Percentiles rank a stretch among this genome's conserved stretches.
These are phyloP conservation scores for Montipora capitata DNA, from an alignment of 92 coral and sea anemone species.

Conservation along the genomic window DNA sequence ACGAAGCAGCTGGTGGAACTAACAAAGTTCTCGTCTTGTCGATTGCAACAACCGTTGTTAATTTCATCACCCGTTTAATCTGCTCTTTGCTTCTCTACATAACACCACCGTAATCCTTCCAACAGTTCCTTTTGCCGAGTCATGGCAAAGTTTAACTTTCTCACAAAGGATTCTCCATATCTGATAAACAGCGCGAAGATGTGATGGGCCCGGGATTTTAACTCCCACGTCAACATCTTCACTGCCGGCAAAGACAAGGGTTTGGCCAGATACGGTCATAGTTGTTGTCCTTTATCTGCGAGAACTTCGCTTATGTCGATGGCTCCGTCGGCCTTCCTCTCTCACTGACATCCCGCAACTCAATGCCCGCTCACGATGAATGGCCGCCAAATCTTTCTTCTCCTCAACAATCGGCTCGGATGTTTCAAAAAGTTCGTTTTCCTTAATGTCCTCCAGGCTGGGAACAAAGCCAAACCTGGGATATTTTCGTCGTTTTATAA, in stretches of 20 bases:
- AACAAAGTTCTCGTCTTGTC: conserved; percentile 45
- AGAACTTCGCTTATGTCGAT: conserved; percentile 73
- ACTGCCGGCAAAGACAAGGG: background rate
- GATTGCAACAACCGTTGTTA: conserved; percentile 37
- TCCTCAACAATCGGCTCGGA: conserved; percentile 73
- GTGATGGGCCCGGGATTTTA: background rate
- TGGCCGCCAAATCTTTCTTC: conserved; percentile 81
- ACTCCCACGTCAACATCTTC: background rate
- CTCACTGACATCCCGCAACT: conserved; percentile 60
- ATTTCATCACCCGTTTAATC: conserved; percentile 27
- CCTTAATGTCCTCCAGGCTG: conserved; percentile 93
- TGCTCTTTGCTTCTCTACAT: background rate
- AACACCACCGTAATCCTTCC: conserved; percentile 29
- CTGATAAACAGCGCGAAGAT: conserved; percentile 32
- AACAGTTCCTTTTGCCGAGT: conserved; percentile 45
- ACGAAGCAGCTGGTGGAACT: conserved; percentile 30
- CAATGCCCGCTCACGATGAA: conserved; percentile 88
- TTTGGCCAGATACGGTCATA: conserved; percentile 3
- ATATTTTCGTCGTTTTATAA: conserved; percentile 72
- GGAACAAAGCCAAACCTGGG: conserved; percentile 82
- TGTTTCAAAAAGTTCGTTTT: conserved; percentile 78
- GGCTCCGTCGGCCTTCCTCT: conserved; percentile 73
- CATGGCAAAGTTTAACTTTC: conserved; percentile 36
- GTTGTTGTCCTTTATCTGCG: conserved; percentile 26
- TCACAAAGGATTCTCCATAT: conserved; percentile 36